Conservation (phyloP, 2,888 invertebrate species). For the Noctua pronuba region DNA sequence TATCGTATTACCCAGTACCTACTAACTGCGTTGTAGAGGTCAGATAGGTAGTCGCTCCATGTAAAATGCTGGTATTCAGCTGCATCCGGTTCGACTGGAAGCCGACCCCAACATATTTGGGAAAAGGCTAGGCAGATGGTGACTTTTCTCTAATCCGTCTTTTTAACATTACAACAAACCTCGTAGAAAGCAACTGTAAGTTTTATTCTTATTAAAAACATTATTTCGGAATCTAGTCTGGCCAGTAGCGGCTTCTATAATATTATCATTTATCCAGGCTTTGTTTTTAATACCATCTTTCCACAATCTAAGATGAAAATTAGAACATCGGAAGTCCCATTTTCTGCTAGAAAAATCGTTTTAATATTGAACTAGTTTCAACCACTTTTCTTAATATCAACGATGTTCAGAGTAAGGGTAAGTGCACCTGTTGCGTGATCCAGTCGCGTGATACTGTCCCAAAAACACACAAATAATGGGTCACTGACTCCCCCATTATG, state of each 20-base stretch:
- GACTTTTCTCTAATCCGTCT: neutral
- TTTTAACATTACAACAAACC: neutral
- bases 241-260: neutral
- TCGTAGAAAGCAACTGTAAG: neutral
- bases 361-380: neutral
- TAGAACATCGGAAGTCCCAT: neutral
- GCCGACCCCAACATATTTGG: no score
- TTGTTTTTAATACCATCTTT: neutral
- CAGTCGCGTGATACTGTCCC: constrained; percentile 61
- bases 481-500: constrained; percentile 62
- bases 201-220: constrained; percentile 1
- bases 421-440: constrained; percentile 71
- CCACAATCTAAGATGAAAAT: neutral
- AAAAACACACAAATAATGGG: constrained; percentile 60
- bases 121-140: no score
- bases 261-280: neutral
- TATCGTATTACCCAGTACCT: no score
- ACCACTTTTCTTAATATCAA: constrained; percentile 10
- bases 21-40: no score
- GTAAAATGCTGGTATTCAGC: no score
- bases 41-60: no score
- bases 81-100: no score
- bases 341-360: neutral
- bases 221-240: neutral
- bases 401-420: neutral